Conservation (phyloP, 2,113 vertebrate genomes). For the Nerophis lumbriciformis region DNA sequence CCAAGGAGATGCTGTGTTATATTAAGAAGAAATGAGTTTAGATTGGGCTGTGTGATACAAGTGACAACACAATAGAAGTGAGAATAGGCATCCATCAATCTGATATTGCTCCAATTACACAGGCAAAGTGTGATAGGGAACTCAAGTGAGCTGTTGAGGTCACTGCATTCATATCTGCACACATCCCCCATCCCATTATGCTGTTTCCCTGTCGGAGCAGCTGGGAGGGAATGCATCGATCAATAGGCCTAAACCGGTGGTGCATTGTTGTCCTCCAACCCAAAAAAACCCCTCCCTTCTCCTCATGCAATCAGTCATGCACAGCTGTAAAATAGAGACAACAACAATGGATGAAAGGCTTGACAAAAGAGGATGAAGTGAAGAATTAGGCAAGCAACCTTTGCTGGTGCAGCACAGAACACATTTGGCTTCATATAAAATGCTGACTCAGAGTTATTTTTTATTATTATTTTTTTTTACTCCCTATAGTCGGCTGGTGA, state of each 20-base stretch:
- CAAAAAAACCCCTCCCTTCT: conserved; percentile 17
- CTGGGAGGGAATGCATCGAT: conserved; percentile 53
- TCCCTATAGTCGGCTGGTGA: no score
- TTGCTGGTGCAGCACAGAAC: conserved; percentile 17
- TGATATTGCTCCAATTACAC: conserved; percentile 30
- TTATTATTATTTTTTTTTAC: no score
- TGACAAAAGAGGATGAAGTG: conserved; percentile 7
- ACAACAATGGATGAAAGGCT: conserved; percentile 46
- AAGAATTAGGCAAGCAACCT: neutral
- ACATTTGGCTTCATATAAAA: conserved; percentile 31
- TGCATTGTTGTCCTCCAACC: conserved; percentile 47
- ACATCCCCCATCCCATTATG: conserved; percentile 11
- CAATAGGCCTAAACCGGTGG: conserved; percentile 58
- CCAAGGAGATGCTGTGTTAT: neutral
- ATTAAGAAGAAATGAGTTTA: conserved; percentile 30
- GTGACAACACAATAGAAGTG: conserved; percentile 24
- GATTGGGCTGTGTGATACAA: conserved; percentile 18
- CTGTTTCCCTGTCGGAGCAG: conserved; percentile 47
- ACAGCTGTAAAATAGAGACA: conserved; percentile 64
- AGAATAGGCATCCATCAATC: conserved; percentile 25
- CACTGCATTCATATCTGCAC: conserved; percentile 16
- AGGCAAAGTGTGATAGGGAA: conserved; percentile 1
- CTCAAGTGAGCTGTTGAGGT: conserved; percentile 12
- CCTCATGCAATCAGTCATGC: conserved; percentile 69
- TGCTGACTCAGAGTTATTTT: conserved; percentile 17